Base-by-base conservation (phyloP, 2,797 vertebrate species). In the Serranus cabrilla region DNA sequence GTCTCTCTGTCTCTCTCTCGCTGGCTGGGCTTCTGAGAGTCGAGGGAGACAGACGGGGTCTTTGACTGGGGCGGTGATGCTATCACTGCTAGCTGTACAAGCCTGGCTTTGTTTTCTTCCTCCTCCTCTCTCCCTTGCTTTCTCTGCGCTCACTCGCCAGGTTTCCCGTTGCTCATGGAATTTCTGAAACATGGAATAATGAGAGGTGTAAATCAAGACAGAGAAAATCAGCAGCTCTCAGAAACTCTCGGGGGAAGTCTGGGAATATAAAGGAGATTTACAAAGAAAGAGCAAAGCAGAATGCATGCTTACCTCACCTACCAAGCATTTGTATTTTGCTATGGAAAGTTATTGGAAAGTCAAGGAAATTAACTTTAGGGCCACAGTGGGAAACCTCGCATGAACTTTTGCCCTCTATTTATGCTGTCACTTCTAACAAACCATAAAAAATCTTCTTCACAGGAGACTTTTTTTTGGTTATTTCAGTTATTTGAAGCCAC, bases 81-180 rank as follows among this genome's bases (percentile, higher is more conserved):
- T 90, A 93, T 92, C 90, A 52, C 77, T 72, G 75, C 69, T 59
- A 37, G 56, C 80, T 43, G 85, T 88, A 95, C 93, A 95, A 83
- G 78, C 91, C 59, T 12, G 12, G 34, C 91, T 94, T 94, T 95
- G 93, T 95, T 92, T 90, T 80, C 74, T 7, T 63, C 74, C 74
- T 63, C 67, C 67, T 57, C 55, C 60, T 64, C 69, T 59, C 82
- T 78, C 73, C 82, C 76, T 63, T 64, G 71, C 76, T 73, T 71
- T 74, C 42, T 58, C 78, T 73, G 66, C 51, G 7, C 74, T 83
- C 76, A n/a, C 71, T 84, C 23, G 10, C 76, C 86, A 81, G 76
- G 76, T 89, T 92, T 85, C 81, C 75, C 72, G 34, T 81, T 83
- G 71, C 81, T 82, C 60, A 10, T 78, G 83, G 83, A 86, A 89